Base-by-base conservation (phyloP, 2,888 invertebrate genomes). In the Camponotus fellah region DNA sequence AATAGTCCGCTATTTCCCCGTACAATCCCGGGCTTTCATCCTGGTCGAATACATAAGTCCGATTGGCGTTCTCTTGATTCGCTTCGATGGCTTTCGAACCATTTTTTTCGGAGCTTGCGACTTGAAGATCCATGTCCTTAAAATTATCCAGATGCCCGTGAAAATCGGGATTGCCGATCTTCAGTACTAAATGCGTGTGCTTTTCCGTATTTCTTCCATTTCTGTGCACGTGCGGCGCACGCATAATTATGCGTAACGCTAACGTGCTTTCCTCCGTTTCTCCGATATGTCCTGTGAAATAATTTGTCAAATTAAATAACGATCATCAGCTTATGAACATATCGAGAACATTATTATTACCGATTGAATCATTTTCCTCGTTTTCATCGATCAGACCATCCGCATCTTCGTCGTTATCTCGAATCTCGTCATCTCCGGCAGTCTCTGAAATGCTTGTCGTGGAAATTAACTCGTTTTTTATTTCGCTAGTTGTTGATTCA, bases 1-100 rank as follows among this genome's bases (percentile, higher is more conserved):
- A 94, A 83, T 92, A 91, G 80, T 93, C 92, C 3, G 90, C 90
- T 14, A 92, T 91, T 85, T 94, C 93, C 2, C 93, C 93, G 69
- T 92, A 94, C n/a, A 94, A 75, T 46, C 94, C 93, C 5, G 94
- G 93, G 66, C 91, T 92, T 68, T 94, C 94, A 60, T 94, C 91
- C 46, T 86, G 84, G 21, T 82, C 89, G 49, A 88, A 92, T 43
- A 89, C 86, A 17, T 89, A 86, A 10, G 60, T 66, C 17, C 26
- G 49, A 53, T 56, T 37, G 21, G 6, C 2, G 10, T 85, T 26
- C 4, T 56, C 74, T 56, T 69, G 46, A 46, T 83, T 56, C 2
- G 34, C 6, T 37, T 49, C 21, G n/a, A 32, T 46, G 0, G n/a
- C 9, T 40, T 5, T 12, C 14, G 21, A 46, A 34, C 46, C 10